These are phyloP conservation scores for Hephaestus fuliginosus DNA, from an alignment of 2,797 vertebrate genomes.

Conservation along the genomic window DNA sequence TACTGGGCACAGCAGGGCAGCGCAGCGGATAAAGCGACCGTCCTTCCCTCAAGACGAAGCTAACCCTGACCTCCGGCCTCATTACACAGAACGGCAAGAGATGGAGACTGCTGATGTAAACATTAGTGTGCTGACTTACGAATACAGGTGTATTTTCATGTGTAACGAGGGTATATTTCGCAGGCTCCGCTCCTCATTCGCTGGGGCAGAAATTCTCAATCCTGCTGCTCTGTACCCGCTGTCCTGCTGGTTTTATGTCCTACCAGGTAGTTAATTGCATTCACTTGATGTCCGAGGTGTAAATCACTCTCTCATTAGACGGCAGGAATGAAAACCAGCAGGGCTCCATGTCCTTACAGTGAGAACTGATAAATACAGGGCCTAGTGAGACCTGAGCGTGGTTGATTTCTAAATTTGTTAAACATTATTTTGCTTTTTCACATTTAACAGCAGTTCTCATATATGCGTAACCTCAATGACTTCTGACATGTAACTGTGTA, in stretches of 20 bases:
- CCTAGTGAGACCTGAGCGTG: not conserved
- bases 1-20: constrained; percentile 1
- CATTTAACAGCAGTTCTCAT: not conserved
- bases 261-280: constrained; percentile 61
- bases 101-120: not conserved
- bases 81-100: not conserved
- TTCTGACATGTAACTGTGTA: not conserved
- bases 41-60: constrained; percentile 14
- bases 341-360: constrained; percentile 7
- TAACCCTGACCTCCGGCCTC: constrained; percentile 28
- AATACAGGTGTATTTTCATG: constrained; percentile 11
- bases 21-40: not conserved
- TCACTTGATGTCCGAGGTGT: constrained; percentile 30
- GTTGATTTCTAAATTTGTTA: constrained; percentile 4
- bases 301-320: constrained; percentile 56
- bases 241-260: constrained; percentile 61
- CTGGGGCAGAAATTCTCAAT: not conserved
- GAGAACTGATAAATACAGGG: constrained; percentile 14
- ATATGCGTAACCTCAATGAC: not conserved
- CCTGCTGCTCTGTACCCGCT: constrained; percentile 16
- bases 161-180: constrained; percentile 11
- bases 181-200: not conserved
- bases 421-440: constrained; percentile 15
- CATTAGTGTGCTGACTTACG: constrained; percentile 2
- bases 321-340: constrained; percentile 52